These are phyloP conservation scores for Pipistrellus pipistrellus DNA, from an alignment of 2,797 vertebrate species.

Conservation along the genomic window DNA sequence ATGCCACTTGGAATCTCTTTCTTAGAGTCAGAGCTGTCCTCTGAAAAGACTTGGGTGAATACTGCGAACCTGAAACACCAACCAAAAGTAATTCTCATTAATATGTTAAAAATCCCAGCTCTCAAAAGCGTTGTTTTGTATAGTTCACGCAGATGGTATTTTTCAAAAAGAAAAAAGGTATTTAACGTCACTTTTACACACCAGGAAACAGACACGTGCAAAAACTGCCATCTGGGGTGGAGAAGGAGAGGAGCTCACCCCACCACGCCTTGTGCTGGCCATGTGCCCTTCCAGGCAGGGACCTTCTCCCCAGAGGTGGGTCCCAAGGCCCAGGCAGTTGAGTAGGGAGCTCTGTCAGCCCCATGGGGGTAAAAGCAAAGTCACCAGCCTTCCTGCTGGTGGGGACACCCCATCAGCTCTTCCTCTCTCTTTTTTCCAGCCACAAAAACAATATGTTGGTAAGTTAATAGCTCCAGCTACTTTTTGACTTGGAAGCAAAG, in stretches of 20 bases:
- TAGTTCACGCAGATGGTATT: background rate
- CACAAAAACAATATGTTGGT: background rate
- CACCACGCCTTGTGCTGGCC: too few relatives aligned
- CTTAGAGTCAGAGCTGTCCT: constrained; percentile 84
- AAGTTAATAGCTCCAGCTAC: background rate
- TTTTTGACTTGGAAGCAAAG: background rate
- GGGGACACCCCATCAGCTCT: too few relatives aligned
- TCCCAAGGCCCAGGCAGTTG: background rate
- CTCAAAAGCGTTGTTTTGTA: background rate
- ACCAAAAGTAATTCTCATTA: constrained; percentile 38
- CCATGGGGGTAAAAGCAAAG: accelerated
- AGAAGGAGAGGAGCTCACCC: too few relatives aligned
- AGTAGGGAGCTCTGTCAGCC: background rate
- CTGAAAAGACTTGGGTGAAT: constrained; percentile 86
- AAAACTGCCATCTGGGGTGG: background rate
- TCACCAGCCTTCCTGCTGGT: background rate
- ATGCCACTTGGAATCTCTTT: constrained; percentile 88
- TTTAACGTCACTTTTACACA: background rate
- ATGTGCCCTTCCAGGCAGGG: too few relatives aligned
- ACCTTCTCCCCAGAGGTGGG: background rate
- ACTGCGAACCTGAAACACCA: constrained; percentile 88
- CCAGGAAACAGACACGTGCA: background rate
- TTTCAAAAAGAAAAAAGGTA: background rate
- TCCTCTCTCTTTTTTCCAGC: background rate
- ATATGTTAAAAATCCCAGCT: background rate